Conservation (phyloP, 1,140 invertebrate species). For the Formica selysi region DNA sequence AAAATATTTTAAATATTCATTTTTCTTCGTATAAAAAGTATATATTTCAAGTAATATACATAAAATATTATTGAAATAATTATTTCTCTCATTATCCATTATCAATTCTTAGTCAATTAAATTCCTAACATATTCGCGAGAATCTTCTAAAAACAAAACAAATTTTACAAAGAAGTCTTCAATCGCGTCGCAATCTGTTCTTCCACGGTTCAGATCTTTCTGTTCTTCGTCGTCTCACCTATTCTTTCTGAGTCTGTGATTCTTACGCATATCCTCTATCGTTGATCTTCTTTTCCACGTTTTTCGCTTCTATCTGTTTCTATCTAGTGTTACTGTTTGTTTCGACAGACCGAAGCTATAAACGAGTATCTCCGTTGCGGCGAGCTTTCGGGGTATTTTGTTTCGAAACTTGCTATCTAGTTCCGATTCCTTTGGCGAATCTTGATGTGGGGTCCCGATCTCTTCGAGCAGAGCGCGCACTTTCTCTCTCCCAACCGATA, state of each 20-base stretch:
- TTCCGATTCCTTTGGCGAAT: conserved; percentile 37
- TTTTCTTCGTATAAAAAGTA: too few relatives aligned
- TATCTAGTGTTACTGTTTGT: conserved; percentile 35
- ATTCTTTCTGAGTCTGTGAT: conserved; percentile 16
- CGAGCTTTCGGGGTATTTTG: conserved; percentile 18
- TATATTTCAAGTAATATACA: too few relatives aligned
- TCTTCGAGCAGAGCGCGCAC: conserved; percentile 6
- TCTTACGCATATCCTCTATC: conserved; percentile 19
- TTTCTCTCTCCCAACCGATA: conserved; percentile 19
- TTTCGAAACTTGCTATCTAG: conserved; percentile 49
- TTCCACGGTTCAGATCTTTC: background rate
- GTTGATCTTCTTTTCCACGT: conserved; percentile 11
- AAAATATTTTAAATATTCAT: too few relatives aligned
- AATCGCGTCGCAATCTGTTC: background rate
- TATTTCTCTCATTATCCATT: too few relatives aligned
- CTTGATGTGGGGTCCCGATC: background rate
- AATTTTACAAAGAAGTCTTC: background rate
- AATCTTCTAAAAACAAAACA: background rate
- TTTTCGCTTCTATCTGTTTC: background rate
- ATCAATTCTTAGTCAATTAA: background rate
- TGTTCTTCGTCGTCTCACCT: background rate
- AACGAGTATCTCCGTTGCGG: background rate
- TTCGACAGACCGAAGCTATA: conserved; percentile 1
- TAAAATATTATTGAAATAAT: too few relatives aligned
- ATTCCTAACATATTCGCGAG: background rate